Conservation (phyloP, 2,888 invertebrate genomes). For the Xanthostigma xanthostigma region DNA sequence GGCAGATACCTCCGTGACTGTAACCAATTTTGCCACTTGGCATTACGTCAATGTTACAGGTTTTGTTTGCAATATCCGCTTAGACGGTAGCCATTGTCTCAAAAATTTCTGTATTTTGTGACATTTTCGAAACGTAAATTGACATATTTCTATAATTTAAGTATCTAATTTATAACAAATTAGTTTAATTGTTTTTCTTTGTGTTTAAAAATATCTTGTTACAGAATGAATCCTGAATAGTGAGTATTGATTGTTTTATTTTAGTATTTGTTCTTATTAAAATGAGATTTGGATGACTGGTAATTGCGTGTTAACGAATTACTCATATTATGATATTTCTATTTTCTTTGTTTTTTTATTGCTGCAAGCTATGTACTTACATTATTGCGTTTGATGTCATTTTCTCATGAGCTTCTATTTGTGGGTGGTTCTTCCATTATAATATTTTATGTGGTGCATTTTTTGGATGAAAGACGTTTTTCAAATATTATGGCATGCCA, state of each 20-base stretch:
- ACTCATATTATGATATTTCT: too few relatives aligned
- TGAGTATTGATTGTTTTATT: slow-evolving; percentile 41
- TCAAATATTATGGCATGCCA: too few relatives aligned
- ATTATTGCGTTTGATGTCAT: not conserved
- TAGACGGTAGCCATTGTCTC: slow-evolving; percentile 24
- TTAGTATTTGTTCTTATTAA: slow-evolving; percentile 1
- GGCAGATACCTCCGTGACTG: not conserved
- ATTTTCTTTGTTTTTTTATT: not conserved
- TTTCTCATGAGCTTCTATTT: not conserved
- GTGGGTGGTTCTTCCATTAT: too few relatives aligned
- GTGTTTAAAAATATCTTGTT: slow-evolving; percentile 2
- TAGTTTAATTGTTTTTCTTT: not conserved
- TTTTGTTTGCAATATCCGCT: slow-evolving; percentile 8
- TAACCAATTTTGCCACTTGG: slow-evolving; percentile 22
- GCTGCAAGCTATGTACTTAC: not conserved
- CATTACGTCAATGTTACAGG: slow-evolving; percentile 20
- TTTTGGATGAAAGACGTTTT: too few relatives aligned
- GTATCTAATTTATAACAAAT: not conserved
- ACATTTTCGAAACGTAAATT: slow-evolving; percentile 1
- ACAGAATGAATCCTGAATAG: slow-evolving; percentile 68
- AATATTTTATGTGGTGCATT: too few relatives aligned
- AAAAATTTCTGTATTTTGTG: slow-evolving; percentile 24
- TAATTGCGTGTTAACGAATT: slow-evolving; percentile 1
- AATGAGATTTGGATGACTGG: not conserved
- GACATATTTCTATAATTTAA: not conserved